These are phyloP conservation scores for Trematomus loennbergii DNA, from an alignment of 2,113 vertebrate species.

Conservation along the genomic window DNA sequence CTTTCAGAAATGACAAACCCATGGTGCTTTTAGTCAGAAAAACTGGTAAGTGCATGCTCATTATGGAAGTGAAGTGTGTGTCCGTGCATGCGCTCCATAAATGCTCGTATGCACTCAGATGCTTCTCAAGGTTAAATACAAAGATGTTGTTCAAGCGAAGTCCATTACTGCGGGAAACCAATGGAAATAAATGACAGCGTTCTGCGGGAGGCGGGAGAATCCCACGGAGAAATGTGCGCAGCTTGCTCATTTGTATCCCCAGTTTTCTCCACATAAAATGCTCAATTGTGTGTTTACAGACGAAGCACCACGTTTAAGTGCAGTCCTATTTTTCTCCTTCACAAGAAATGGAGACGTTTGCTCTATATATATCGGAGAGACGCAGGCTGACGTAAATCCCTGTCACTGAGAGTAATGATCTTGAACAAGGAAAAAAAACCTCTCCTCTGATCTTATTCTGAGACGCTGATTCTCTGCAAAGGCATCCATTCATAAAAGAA, in stretches of 20 bases:
- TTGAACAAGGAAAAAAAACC: constrained; percentile 12
- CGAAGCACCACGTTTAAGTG: constrained; percentile 56
- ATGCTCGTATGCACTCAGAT: constrained; percentile 60
- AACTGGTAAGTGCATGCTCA: constrained; percentile 32
- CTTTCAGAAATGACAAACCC: constrained; percentile 33
- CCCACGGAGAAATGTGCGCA: constrained; percentile 66
- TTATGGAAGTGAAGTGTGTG: constrained; percentile 53
- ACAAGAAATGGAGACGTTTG: constrained; percentile 72
- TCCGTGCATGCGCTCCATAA: constrained; percentile 21
- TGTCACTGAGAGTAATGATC: constrained; percentile 67
- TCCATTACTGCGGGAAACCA: constrained; percentile 72
- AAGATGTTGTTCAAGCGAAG: constrained; percentile 73
- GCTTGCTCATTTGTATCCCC: constrained; percentile 60
- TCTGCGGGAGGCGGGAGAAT: constrained; percentile 65
- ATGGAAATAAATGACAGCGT: constrained; percentile 77
- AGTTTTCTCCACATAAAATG: constrained; percentile 61
- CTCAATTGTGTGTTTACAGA: constrained; percentile 74
- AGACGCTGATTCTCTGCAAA: background rate
- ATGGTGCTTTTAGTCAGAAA: constrained; percentile 52
- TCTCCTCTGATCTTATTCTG: constrained; percentile 21
- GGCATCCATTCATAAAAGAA: background rate
- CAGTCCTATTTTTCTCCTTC: constrained; percentile 64
- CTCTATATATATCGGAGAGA: constrained; percentile 67
- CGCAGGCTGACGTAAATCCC: constrained; percentile 68
- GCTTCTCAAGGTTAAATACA: constrained; percentile 79